Base-by-base conservation (phyloP, 2,113 vertebrate genomes). In the Columba livia region DNA sequence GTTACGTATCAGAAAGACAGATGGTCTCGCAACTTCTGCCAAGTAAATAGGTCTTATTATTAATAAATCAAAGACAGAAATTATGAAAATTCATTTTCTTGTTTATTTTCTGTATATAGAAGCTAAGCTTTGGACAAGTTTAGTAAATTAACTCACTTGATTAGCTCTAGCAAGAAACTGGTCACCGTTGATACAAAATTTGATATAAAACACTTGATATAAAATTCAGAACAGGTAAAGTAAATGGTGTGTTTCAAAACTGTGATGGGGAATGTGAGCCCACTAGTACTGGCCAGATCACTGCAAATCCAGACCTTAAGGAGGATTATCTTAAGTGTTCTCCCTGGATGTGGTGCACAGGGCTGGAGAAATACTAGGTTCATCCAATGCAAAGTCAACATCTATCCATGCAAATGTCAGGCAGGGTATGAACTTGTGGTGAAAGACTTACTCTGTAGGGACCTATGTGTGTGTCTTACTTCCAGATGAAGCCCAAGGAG, bases 41-140 rank as follows among this genome's bases (percentile, higher is more conserved):
- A 94, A 92, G 69, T 78, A 96, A 96, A 94, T 85, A 96, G 80
- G 73, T 92, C 93, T 94, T 95, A 92, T 69, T 90, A 87, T 90
- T 69, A 95, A 95, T 92, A 97, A 95, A 93, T 93, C 73, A 82
- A 90, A 96, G 86, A 64, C 25, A 75, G 87, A 62, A 92, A 69
- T 79, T 0, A 93, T 89, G 77, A 89, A 94, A 90, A 96, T 94
- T 85, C 10, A 34, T 90, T 92, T 94, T 79, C 44, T 36, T 89
- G 61, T 79, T 84, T 92, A 54, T 92, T 85, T 93, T 84, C 65
- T 81, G n/a, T 62, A 62, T 12, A 56, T 20, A 84, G 73, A 75
- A 94, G 61, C 69, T 93, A 73, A 86, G 28, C 32, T 85, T 80
- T 88, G 75, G 50, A 84, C 54, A 32, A 24, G 16, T 58, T 79